phyloP scores from a whole-genome alignment of 2,888 invertebrate species.

The Pammene aurita region DNA sequence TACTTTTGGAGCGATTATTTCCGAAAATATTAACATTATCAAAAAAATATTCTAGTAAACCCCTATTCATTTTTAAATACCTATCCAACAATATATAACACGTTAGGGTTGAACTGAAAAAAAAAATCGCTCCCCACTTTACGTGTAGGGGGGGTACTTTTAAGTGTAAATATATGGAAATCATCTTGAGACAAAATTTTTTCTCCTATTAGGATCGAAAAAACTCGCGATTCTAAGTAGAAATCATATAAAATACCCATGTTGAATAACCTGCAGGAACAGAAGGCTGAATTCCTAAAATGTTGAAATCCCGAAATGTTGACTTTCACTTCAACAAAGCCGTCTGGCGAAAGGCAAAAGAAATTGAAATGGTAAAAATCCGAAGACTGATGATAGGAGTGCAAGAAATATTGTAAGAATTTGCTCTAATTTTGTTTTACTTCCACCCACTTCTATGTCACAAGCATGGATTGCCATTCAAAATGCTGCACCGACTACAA shows the following conservation, averaged over 20 bases:
- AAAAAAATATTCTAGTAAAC: too few species aligned
- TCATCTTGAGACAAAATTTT: background rate
- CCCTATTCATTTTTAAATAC: too few species aligned
- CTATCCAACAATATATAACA: too few species aligned
- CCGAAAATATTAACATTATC: too few species aligned
- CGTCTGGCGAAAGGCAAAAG: conserved; percentile 13
- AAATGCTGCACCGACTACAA: conserved; percentile 11
- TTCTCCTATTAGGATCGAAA: background rate
- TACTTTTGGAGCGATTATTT: too few species aligned
- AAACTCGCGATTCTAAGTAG: background rate
- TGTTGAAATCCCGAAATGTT: background rate
- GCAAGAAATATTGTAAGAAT: conserved; percentile 11
- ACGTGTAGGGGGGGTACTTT: too few species aligned
- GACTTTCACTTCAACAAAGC: conserved; percentile 14
- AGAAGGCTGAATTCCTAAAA: background rate
- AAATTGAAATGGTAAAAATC: conserved; percentile 13
- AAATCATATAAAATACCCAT: conserved; percentile 9
- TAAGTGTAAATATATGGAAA: too few species aligned
- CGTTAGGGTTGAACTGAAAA: too few species aligned
- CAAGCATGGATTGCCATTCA: conserved; percentile 14
- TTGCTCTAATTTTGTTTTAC: conserved; percentile 14
- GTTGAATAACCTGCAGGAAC: background rate
- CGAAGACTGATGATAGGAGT: conserved; percentile 11
- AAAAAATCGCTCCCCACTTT: too few species aligned
- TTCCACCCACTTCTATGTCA: conserved; percentile 14